Conservation (phyloP, 2,888 invertebrate genomes). For the Rhingia rostrata region DNA sequence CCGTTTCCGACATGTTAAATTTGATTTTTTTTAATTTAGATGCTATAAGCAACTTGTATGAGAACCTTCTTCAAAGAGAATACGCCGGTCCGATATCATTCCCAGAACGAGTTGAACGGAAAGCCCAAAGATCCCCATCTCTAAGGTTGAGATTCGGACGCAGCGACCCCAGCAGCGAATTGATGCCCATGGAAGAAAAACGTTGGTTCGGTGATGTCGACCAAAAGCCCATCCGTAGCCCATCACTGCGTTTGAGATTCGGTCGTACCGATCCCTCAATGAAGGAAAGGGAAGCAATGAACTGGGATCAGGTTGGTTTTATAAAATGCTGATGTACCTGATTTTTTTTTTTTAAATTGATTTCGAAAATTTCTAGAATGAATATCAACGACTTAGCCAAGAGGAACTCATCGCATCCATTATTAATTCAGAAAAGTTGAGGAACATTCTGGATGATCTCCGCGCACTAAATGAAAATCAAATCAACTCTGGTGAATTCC, state of each 20-base stretch:
- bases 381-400: conserved; percentile 67
- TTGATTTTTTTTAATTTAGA: conserved; percentile 64
- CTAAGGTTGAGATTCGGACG: conserved; percentile 90
- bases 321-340: neutral
- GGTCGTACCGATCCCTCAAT: conserved; percentile 89
- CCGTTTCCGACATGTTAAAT: neutral
- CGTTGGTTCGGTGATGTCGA: conserved; percentile 85
- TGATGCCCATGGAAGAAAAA: conserved; percentile 78
- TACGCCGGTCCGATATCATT: conserved; percentile 82
- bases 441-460: conserved; percentile 78
- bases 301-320: conserved; percentile 68
- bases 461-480: conserved; percentile 76
- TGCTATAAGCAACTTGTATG: conserved; percentile 80
- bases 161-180: conserved; percentile 85
- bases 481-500: conserved; percentile 77
- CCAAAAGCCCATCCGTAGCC: conserved; percentile 88
- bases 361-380: conserved; percentile 22
- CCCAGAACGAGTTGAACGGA: conserved; percentile 87
- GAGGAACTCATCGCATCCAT: conserved; percentile 75
- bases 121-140: conserved; percentile 90
- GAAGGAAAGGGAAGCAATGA: conserved; percentile 55
- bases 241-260: conserved; percentile 90
- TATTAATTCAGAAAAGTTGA: conserved; percentile 77
- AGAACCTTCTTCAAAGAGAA: conserved; percentile 82
- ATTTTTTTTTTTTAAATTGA: neutral